phyloP scores from a whole-genome alignment of 2,888 invertebrate genomes.

The Stratiomys singularior region DNA sequence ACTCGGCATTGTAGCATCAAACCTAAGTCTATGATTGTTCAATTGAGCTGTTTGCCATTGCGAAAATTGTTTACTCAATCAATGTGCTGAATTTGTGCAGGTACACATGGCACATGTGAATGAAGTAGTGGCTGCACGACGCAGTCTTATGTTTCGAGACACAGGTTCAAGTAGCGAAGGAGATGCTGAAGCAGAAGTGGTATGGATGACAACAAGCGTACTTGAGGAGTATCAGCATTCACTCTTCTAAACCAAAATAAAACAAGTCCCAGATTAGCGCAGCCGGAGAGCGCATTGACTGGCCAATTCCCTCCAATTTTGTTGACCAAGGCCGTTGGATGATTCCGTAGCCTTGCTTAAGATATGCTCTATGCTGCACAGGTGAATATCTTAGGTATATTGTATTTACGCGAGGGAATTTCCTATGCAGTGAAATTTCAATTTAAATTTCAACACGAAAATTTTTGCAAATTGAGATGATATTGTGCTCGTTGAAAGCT shows the following conservation, averaged over 20 bases:
- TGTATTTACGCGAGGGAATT: conserved; percentile 2
- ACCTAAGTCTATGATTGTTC: conserved; percentile 30
- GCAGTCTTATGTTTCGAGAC: neutral
- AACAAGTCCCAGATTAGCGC: neutral
- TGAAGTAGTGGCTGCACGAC: neutral
- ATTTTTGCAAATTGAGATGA: conserved; percentile 7
- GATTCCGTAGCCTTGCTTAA: conserved; percentile 30
- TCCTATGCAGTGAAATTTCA: neutral
- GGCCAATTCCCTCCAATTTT: conserved; percentile 33
- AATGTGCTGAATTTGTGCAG: conserved; percentile 9
- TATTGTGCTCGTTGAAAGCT: neutral
- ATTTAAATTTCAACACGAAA: conserved; percentile 13
- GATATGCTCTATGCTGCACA: neutral
- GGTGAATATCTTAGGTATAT: conserved; percentile 25
- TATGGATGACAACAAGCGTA: conserved; percentile 19
- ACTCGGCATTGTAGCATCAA: conserved; percentile 9
- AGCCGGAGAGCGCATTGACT: conserved; percentile 19
- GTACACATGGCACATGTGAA: neutral
- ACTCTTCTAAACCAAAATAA: conserved; percentile 2
- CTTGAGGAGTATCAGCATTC: conserved; percentile 20
- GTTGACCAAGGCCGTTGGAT: conserved; percentile 34
- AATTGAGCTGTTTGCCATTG: conserved; percentile 31
- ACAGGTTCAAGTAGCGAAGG: neutral
- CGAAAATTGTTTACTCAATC: conserved; percentile 34
- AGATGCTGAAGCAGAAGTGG: neutral